phyloP scores from a whole-genome alignment of 2,797 vertebrate genomes.

The Melanotaenia parkinsoni region DNA sequence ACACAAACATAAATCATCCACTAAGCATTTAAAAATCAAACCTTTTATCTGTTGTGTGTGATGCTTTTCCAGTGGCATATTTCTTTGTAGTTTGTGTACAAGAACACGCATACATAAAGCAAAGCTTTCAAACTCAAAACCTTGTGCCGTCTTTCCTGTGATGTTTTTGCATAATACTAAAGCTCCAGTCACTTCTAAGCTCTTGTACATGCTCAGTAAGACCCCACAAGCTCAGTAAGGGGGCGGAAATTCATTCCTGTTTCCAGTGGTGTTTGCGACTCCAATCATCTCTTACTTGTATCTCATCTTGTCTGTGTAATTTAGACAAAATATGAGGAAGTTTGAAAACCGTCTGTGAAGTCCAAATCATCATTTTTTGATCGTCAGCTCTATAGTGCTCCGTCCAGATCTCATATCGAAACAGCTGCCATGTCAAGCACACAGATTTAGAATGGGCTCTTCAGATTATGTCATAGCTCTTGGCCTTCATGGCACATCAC shows the following conservation, averaged over 20 bases:
- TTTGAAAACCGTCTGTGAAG: conserved; percentile 18
- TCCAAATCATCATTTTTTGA: conserved; percentile 13
- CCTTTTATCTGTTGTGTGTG: conserved; percentile 17
- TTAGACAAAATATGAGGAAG: conserved; percentile 29
- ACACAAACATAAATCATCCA: conserved; percentile 35
- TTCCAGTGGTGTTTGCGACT: conserved; percentile 49
- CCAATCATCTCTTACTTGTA: conserved; percentile 44
- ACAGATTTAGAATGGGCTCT: conserved; percentile 11
- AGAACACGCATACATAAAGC: conserved; percentile 21
- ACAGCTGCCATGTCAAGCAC: conserved; percentile 11
- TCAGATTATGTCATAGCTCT: conserved; percentile 9
- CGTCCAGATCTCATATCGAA: conserved; percentile 3
- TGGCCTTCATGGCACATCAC: conserved; percentile 8
- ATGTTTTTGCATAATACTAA: conserved; percentile 45
- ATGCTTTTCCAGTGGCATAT: conserved; percentile 18
- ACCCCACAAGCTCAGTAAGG: conserved; percentile 54
- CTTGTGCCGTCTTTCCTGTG: conserved; percentile 29
- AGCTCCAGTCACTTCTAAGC: conserved; percentile 42
- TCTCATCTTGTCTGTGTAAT: conserved; percentile 35
- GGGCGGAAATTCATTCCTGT: conserved; percentile 37
- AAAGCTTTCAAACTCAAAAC: conserved; percentile 49
- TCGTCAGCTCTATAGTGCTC: conserved; percentile 11
- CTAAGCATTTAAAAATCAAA: conserved; percentile 41
- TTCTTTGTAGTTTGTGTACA: conserved; percentile 15
- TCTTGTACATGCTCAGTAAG: conserved; percentile 26